phyloP scores from a whole-genome alignment of 2,113 vertebrate genomes.

The Acanthisitta chloris region DNA sequence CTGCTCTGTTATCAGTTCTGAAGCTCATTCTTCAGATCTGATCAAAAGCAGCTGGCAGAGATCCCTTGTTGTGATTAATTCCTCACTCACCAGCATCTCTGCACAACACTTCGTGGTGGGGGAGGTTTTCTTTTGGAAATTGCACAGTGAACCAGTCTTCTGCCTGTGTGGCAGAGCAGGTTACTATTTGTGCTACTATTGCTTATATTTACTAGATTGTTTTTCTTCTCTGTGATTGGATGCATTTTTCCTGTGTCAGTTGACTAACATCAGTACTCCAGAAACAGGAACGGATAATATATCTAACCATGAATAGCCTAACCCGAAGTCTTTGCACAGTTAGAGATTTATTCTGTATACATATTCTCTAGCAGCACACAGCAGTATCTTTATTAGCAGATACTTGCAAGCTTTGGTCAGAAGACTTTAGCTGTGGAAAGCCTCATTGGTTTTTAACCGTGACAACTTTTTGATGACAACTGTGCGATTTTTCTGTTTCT shows the following conservation, averaged over 20 bases:
- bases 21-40: neutral
- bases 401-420: neutral
- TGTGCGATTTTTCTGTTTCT: constrained; percentile 22
- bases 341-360: neutral
- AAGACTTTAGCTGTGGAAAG: neutral
- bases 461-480: constrained; percentile 33
- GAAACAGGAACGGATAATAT: neutral
- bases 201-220: neutral
- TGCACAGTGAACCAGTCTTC: neutral
- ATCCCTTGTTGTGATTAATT: constrained; percentile 33
- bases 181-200: constrained; percentile 3
- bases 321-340: neutral
- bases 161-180: neutral
- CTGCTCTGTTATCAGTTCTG: constrained; percentile 14
- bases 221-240: neutral
- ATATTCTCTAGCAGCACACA: neutral
- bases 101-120: neutral
- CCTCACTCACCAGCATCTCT: neutral
- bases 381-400: neutral
- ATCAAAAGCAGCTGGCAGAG: constrained; percentile 38
- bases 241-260: neutral
- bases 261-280: neutral
- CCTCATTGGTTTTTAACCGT: neutral
- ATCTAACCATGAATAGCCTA: neutral
- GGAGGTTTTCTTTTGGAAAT: neutral